Conservation (phyloP, 2,888 invertebrate genomes). For the Catocala fraxini region DNA sequence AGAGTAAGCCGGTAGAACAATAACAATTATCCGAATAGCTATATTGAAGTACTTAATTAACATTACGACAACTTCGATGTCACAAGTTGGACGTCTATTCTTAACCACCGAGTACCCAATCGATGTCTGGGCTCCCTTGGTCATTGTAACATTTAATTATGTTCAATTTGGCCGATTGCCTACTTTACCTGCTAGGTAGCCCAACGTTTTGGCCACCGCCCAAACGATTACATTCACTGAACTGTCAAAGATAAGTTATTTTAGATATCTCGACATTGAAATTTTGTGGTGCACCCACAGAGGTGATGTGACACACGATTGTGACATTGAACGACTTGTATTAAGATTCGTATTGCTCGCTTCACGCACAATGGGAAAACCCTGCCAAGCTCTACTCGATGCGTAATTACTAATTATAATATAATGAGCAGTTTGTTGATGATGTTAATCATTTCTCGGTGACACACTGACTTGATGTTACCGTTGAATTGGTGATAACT, state of each 20-base stretch:
- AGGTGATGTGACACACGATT: conserved; percentile 24
- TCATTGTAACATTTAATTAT: conserved; percentile 85
- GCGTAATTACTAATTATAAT: conserved; percentile 6
- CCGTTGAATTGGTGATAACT: conserved; percentile 27
- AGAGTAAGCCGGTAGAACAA: background rate
- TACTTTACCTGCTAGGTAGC: conserved; percentile 83
- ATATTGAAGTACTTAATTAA: conserved; percentile 27
- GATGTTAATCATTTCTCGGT: too few species aligned
- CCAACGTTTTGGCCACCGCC: conserved; percentile 71
- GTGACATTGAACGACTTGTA: conserved; percentile 62
- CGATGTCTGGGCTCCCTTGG: conserved; percentile 74
- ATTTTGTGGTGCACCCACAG: conserved; percentile 57
- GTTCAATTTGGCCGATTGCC: conserved; percentile 83
- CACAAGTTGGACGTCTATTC: conserved; percentile 59
- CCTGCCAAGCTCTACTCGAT: conserved; percentile 23
- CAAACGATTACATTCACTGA: conserved; percentile 84
- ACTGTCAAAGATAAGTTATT: conserved; percentile 87
- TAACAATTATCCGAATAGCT: background rate
- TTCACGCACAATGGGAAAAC: conserved; percentile 12
- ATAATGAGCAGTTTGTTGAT: background rate
- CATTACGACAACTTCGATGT: conserved; percentile 37
- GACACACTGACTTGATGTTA: background rate
- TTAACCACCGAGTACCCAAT: conserved; percentile 62
- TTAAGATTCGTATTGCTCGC: conserved; percentile 49
- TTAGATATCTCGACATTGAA: conserved; percentile 84